Base-by-base conservation (phyloP, 2,113 vertebrate species). In the Stigmatopora nigra region DNA sequence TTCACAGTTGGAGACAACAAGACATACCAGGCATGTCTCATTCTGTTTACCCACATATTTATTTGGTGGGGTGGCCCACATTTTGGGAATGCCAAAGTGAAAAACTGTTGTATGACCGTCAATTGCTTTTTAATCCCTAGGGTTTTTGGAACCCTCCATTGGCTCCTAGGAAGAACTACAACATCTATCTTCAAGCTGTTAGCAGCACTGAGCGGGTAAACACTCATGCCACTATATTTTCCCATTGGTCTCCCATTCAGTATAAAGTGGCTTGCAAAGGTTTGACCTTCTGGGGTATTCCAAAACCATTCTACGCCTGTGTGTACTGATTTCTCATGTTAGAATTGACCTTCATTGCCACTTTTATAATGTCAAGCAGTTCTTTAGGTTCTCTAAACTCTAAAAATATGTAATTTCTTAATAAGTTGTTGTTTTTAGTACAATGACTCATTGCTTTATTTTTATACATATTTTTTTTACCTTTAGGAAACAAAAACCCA, bases 141-240 rank as follows among this genome's bases (percentile, higher is more conserved):
- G 94, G 95, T 44, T 99, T 96, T 86, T 99, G 94, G 96, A 99
- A 99, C 81, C 92, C 96, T 0, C 97, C 95, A 0, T 74, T 99
- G 82, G 94, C 93, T 61, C 95, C 96, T 12, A 92, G 96, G 59
- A 99, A 99, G 86, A 95, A 97, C 75, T 99, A 99, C 90, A 97
- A 98, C 88, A 98, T 99, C 90, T 98, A 99, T 80, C 94, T 97
- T 83, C 97, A 99, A 87, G 97, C 97, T 36, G 97, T 99, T 83
- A 99, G 97, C 91, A 97, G 95, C 6, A 97, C 97, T 1, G 96
- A 98, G 78, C 94, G 94, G 94, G 97, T 98, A 81, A 87, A 48
- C 72, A 62, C 60, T 71, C 25, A 70, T 31, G 6, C 44, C 38
- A 31, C 25, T 31, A 10, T 41, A 41, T 41, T 41, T 41, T 41